A percentile compares a stretch with the other conserved stretches of the same genome.
These are phyloP conservation scores for Bambusicola thoracicus DNA, from an alignment of 2,113 vertebrate species.

Conservation along the genomic window DNA sequence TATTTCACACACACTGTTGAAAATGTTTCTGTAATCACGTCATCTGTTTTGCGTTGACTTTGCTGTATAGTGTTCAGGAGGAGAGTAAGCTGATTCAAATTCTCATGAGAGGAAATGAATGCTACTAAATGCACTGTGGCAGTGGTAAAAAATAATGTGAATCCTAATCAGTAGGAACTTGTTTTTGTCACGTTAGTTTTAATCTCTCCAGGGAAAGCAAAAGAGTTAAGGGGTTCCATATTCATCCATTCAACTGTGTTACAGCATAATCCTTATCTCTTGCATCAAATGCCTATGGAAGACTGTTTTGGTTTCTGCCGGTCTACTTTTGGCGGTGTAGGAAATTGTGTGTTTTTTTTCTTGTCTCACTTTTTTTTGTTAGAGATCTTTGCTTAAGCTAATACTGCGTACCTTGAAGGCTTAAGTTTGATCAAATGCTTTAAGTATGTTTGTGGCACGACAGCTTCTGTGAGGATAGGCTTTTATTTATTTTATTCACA, in stretches of 20 bases:
- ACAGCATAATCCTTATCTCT: not conserved
- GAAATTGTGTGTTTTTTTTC: accelerated
- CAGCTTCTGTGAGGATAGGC: accelerated
- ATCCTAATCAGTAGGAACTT: not conserved
- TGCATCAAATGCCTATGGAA: not conserved
- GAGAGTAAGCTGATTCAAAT: not conserved
- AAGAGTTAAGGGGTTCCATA: not conserved
- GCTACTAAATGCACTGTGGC: not conserved
- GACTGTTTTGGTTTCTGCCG: not conserved
- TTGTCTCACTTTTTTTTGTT: not conserved
- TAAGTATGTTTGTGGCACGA: not conserved
- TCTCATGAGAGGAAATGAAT: not conserved
- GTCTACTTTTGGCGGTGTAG: not conserved
- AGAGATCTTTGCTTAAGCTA: not conserved
- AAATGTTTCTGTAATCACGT: not conserved
- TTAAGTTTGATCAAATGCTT: not conserved
- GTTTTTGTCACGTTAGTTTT: not conserved
- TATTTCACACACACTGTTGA: not conserved
- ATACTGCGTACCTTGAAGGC: not conserved
- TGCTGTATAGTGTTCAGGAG: not conserved
- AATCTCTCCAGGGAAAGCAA: not conserved
- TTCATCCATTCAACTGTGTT: not conserved
- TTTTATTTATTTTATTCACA: not conserved
- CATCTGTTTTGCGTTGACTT: not conserved
- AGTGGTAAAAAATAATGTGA: not conserved